phyloP scores from a whole-genome alignment of 2,888 invertebrate species.

The Dolomedes plantarius region DNA sequence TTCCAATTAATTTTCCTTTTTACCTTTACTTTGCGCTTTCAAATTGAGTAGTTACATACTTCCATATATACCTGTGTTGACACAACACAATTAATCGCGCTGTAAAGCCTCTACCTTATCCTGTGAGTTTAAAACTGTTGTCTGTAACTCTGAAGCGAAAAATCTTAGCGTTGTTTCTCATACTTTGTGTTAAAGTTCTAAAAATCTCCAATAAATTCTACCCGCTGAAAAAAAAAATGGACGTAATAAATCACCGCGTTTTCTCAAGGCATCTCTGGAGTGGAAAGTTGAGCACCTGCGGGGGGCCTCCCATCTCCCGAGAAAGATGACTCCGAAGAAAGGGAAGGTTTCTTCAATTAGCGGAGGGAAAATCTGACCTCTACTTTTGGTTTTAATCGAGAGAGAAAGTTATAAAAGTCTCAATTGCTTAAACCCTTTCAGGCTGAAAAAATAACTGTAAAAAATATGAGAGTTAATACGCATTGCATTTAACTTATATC shows the following conservation, averaged over 20 bases:
- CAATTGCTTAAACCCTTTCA: not conserved
- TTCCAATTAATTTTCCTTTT: no score
- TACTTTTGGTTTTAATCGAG: not conserved
- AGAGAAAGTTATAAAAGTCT: not conserved
- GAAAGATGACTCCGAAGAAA: not conserved
- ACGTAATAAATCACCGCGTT: not conserved
- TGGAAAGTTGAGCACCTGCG: not conserved
- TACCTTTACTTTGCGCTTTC: no score
- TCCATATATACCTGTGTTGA: no score
- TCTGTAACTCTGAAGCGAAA: not conserved
- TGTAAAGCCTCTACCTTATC: no score
- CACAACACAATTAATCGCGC: no score
- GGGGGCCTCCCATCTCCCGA: not conserved
- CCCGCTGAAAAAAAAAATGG: not conserved
- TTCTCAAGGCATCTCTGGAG: not conserved
- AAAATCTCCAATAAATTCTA: conserved; percentile 1
- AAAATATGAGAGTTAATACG: no score
- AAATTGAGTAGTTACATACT: no score
- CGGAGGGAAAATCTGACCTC: not conserved
- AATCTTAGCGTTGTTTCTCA: not conserved
- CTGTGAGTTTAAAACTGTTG: no score
- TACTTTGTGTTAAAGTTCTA: conserved; percentile 10
- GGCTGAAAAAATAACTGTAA: not conserved
- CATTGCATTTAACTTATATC: no score
- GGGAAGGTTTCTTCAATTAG: conserved; percentile 2